Conservation (phyloP, 2,797 vertebrate genomes). For the Triplophysa yarkandensis region DNA sequence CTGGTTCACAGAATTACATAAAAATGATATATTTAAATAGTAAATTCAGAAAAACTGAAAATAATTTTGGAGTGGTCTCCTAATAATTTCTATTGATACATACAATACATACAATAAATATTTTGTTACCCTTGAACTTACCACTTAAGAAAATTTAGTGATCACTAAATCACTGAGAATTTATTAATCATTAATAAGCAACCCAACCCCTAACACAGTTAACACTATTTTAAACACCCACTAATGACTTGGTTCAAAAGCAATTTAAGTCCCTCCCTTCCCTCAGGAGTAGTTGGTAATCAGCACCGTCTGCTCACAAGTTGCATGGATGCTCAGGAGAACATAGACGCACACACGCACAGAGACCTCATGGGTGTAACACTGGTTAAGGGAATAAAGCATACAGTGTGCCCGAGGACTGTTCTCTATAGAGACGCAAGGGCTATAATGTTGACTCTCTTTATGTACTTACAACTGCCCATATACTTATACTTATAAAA, state of each 20-base stretch:
- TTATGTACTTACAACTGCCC: conserved; percentile 24
- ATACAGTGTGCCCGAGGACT: conserved; percentile 7
- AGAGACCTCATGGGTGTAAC: conserved; percentile 42
- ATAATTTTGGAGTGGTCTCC: no score
- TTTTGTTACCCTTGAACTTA: no score
- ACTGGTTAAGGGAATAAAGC: conserved; percentile 26
- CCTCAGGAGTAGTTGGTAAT: conserved; percentile 72
- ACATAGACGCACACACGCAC: conserved; percentile 57
- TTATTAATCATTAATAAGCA: conserved; percentile 20
- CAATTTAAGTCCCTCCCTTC: conserved; percentile 51
- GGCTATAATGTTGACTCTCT: conserved; percentile 26
- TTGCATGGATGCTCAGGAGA: conserved; percentile 66
- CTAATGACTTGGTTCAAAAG: conserved; percentile 40
- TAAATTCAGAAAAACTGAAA: no score
- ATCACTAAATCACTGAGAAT: no score
- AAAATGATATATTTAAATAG: no score
- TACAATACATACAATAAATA: no score
- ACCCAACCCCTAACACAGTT: not conserved
- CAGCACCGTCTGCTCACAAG: conserved; percentile 75
- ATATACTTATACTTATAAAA: conserved; percentile 7
- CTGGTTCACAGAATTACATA: no score
- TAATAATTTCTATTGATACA: no score
- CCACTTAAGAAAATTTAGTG: no score
- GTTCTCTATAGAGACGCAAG: conserved; percentile 29
- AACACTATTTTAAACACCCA: conserved; percentile 44